phyloP scores from a whole-genome alignment of 2,888 invertebrate species.

The Blera fallax region DNA sequence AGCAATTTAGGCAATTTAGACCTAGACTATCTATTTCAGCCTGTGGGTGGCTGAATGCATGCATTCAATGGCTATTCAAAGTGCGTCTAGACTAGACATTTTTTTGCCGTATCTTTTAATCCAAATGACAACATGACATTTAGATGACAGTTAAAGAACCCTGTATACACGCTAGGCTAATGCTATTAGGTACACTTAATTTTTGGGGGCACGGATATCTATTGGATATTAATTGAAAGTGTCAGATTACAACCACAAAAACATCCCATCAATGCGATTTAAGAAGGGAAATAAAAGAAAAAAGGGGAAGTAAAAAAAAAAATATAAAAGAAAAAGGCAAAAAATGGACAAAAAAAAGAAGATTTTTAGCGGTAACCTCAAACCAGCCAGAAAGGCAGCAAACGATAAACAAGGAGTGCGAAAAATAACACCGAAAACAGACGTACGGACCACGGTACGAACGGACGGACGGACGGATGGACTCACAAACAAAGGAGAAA shows the following conservation, averaged over 20 bases:
- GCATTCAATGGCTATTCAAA: constrained; percentile 1
- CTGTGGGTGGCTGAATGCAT: constrained; percentile 32
- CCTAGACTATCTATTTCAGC: neutral
- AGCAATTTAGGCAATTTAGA: constrained; percentile 54
- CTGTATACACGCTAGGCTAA: neutral
- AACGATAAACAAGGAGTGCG: constrained; percentile 69
- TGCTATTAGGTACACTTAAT: constrained; percentile 32
- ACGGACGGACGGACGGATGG: constrained; percentile 38
- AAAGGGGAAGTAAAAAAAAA: too few relatives aligned
- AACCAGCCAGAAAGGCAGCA: constrained; percentile 62
- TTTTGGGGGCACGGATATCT: constrained; percentile 59
- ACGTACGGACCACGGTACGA: constrained; percentile 35
- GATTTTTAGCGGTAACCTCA: constrained; percentile 55
- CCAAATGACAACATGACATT: constrained; percentile 53
- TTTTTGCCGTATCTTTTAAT: constrained; percentile 36
- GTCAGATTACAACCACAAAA: constrained; percentile 69
- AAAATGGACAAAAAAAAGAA: constrained; percentile 18
- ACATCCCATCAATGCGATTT: constrained; percentile 49
- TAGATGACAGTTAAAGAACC: constrained; percentile 43
- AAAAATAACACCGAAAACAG: constrained; percentile 72
- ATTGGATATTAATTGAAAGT: constrained; percentile 74
- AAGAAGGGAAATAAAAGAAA: constrained; percentile 8
- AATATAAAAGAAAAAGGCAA: too few relatives aligned
- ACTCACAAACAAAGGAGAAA: constrained; percentile 54
- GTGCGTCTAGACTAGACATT: constrained; percentile 34